Conservation (phyloP, 2,113 vertebrate species). For the Ceyx melanurus region DNA sequence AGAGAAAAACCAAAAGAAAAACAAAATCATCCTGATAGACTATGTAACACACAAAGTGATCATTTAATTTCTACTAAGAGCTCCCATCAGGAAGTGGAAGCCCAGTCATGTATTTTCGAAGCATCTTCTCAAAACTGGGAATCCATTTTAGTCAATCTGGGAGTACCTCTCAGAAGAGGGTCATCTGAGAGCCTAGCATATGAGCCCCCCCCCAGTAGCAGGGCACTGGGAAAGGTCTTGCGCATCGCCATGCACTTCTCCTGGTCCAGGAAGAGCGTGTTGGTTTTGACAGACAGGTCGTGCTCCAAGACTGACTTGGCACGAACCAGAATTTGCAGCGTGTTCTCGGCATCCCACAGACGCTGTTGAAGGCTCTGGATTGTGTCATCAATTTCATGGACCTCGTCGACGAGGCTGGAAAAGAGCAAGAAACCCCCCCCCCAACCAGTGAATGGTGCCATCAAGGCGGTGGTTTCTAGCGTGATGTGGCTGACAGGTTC, state of each 20-base stretch:
- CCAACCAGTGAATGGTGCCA: background rate
- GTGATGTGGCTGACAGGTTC: rapidly evolving
- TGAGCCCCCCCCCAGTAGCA: slow-evolving; percentile 82
- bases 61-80: background rate
- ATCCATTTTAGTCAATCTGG: background rate
- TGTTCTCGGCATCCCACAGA: slow-evolving; percentile 84
- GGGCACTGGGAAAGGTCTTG: slow-evolving; percentile 87
- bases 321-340: slow-evolving; percentile 83
- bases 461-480: rapidly evolving
- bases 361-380: slow-evolving; percentile 84
- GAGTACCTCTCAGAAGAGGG: background rate
- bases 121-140: background rate
- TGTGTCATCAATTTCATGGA: slow-evolving; percentile 86
- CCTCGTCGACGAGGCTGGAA: slow-evolving; percentile 86
- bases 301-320: slow-evolving; percentile 87
- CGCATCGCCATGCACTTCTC: slow-evolving; percentile 95
- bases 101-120: background rate
- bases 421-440: background rate
- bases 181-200: slow-evolving; percentile 38
- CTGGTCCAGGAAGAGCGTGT: slow-evolving; percentile 91
- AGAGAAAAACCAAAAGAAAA: background rate
- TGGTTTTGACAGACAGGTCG: slow-evolving; percentile 89
- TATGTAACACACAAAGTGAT: background rate
- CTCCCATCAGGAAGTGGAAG: slow-evolving; percentile 11
- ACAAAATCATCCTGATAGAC: background rate